Percentiles rank a stretch among this genome's conserved stretches.
phyloP scores from a whole-genome alignment of 2,888 invertebrate species.

The Drosophila tripunctata region DNA sequence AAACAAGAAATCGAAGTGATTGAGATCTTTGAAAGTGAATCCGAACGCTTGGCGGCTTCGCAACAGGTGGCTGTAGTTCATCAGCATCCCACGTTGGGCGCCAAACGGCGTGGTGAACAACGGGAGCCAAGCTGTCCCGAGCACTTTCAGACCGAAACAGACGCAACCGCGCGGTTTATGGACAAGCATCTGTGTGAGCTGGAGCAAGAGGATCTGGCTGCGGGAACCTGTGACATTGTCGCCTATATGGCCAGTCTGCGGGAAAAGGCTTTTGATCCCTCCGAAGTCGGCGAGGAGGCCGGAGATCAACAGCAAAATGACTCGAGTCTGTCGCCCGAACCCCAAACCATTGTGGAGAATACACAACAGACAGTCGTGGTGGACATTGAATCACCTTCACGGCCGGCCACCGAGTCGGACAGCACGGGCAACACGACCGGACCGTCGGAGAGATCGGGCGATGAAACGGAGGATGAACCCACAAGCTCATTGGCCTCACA shows the following conservation, averaged over 20 bases:
- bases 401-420: constrained; percentile 80
- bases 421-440: constrained; percentile 81
- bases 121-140: constrained; percentile 50
- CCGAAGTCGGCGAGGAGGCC: constrained; percentile 69
- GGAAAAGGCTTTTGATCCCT: constrained; percentile 82
- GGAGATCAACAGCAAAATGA: constrained; percentile 83
- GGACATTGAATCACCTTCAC: constrained; percentile 82
- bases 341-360: constrained; percentile 83
- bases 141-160: constrained; percentile 45
- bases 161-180: constrained; percentile 80
- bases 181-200: constrained; percentile 84
- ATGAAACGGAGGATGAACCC: constrained; percentile 81
- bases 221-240: constrained; percentile 83
- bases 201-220: constrained; percentile 82
- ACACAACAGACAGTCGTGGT: constrained; percentile 80
- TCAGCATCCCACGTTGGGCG: constrained; percentile 55
- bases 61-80: constrained; percentile 83
- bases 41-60: constrained; percentile 76
- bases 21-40: constrained; percentile 83
- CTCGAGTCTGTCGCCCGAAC: constrained; percentile 83
- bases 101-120: constrained; percentile 42
- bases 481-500: constrained; percentile 56
- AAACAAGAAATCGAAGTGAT: constrained; percentile 84
- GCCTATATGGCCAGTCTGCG: constrained; percentile 84
- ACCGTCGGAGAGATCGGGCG: constrained; percentile 83